Base-by-base conservation (phyloP, 1,140 invertebrate species). In the Holotrichia oblita region DNA sequence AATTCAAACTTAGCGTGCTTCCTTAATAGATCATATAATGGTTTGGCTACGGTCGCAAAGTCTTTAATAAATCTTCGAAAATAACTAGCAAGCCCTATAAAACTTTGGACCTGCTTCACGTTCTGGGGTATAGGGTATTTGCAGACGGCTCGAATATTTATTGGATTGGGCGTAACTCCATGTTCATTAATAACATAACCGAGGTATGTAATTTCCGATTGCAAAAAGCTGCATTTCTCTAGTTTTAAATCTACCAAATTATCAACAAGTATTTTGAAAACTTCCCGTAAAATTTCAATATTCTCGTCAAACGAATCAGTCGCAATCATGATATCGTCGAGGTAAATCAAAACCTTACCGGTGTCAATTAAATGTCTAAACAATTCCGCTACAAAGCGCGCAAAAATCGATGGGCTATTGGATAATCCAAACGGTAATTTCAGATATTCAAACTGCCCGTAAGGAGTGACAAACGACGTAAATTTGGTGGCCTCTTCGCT, bases 351-450 rank as follows among this genome's bases (percentile, higher is more conserved):
- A 14, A 78, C 6, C 22, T 78, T 78, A 10, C 41, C 34, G 22
- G 44, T 3, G 27, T 48, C 24, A 9, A 78, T 12, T 2, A 78
- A 27, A 17, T 22, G 0, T 27, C 24, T 14, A 59, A 78, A 74
- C 9, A 41, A 27, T 20, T 14, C 6, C 22, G 72, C 41, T 17
- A 78, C 44, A 0, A 48, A 72, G 4, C 77, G 6, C 6, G 20
- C 20, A 79, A 89, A 90, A 0, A 85, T 83, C 9, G 85, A 79
- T 0, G 88, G 85, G 0, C 86, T 81, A 81, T 87, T 89, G 9
- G 77, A 80, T 3, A 90, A 79, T 8, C 89, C 88, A 81, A 88
- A 89, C n/a, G 88, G 88, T 69, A 88, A 80, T 64, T 82, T 81
- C 0, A 83, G 73, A 79, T 85, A 89, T 79, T 89, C 88, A 79